Conservation (phyloP, 2,888 invertebrate species). For the Acanthosoma haemorrhoidale region DNA sequence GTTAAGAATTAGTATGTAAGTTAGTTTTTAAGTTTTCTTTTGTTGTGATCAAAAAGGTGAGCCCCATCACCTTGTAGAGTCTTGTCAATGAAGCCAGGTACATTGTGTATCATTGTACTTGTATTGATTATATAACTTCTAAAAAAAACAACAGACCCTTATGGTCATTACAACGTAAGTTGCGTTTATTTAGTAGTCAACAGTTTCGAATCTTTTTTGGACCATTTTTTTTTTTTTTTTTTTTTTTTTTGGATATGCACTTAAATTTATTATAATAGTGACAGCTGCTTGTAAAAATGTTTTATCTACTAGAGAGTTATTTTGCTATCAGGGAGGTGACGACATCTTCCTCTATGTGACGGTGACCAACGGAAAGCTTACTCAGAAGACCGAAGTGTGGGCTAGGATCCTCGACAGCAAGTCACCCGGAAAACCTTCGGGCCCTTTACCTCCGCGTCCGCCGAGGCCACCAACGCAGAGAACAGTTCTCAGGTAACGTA, state of each 20-base stretch:
- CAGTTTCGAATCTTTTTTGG: too few relatives aligned
- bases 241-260: background rate
- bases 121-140: too few relatives aligned
- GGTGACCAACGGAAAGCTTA: conserved; percentile 59
- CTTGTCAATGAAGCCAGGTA: too few relatives aligned
- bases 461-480: conserved; percentile 42
- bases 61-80: too few relatives aligned
- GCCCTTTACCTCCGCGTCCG: conserved; percentile 9
- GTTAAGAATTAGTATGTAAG: too few relatives aligned
- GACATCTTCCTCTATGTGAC: conserved; percentile 63
- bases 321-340: conserved; percentile 57
- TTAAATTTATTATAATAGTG: background rate
- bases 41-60: too few relatives aligned
- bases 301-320: too few relatives aligned
- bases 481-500: conserved; percentile 11
- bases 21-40: too few relatives aligned
- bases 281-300: background rate
- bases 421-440: conserved; percentile 40
- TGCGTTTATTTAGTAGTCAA: too few relatives aligned
- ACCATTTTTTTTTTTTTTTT: conserved; percentile 14
- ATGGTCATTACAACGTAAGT: too few relatives aligned
- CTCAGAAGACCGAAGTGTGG: conserved; percentile 62
- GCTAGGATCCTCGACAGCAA: conserved; percentile 55
- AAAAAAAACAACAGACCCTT: too few relatives aligned
- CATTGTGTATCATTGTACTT: too few relatives aligned